Percentiles rank a stretch among this genome's conserved stretches.
phyloP scores from a whole-genome alignment of 2,797 vertebrate species.

The Eulemur mongoz region DNA sequence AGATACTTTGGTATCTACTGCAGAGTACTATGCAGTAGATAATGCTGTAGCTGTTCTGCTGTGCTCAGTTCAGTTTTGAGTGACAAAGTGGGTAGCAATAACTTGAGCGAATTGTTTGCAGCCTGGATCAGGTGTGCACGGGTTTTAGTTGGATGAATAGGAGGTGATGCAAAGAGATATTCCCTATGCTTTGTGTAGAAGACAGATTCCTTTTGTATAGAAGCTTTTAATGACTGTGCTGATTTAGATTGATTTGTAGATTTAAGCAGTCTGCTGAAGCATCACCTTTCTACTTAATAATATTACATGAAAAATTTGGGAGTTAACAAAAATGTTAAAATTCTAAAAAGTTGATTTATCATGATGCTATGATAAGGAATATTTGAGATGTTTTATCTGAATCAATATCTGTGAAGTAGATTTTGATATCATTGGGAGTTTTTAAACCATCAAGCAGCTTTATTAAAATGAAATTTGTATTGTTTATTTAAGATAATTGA shows the following conservation, averaged over 20 bases:
- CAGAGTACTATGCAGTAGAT: neutral
- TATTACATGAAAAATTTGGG: neutral
- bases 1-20: neutral
- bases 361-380: neutral
- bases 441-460: neutral
- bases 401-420: neutral
- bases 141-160: neutral
- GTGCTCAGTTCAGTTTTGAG: neutral
- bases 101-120: neutral
- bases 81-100: neutral
- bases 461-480: constrained; percentile 34
- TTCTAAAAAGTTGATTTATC: neutral
- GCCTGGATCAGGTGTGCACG: neutral
- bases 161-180: neutral
- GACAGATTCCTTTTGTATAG: neutral
- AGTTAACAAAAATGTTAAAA: neutral
- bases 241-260: neutral
- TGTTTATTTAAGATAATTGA: neutral
- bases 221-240: neutral
- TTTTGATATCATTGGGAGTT: neutral
- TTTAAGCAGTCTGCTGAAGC: neutral
- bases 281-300: neutral
- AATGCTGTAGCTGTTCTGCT: neutral
- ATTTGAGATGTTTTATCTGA: neutral
- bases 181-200: neutral